Base-by-base conservation (phyloP, 2,888 invertebrate genomes). In the Epistrophe eligans region DNA sequence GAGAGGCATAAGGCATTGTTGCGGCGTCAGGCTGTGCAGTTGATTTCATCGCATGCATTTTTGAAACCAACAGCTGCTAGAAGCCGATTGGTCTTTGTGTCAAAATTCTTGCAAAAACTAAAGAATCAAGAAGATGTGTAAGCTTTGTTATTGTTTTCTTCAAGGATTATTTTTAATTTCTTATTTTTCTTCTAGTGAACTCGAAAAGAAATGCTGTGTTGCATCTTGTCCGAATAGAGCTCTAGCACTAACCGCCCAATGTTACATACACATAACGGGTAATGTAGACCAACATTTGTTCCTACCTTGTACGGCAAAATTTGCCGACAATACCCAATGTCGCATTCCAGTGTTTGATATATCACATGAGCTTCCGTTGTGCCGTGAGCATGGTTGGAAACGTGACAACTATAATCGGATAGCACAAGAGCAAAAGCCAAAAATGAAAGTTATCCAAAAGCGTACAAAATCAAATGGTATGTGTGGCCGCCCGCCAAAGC, bases 271-370 rank as follows among this genome's bases (percentile, higher is more conserved):
- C 93, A 97, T 98, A 89, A 97, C 97, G 93, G 94, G 95, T 88
- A 97, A 97, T 92, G 95, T 95, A 11, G 97, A 97, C 90, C 98
- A 98, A 93, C 95, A 96, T 89, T 93, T 97, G 88, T 97, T 96
- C 93, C 95, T 95, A 91, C 95, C 96, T 90, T 97, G 97, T 92
- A 96, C 96, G 84, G 96, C 96, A 84, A 96, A 96, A 92, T 96
- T 96, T 92, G 94, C 96, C 79, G 96, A 97, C 92, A 93, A 96
- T 90, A 95, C 96, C 43, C 96, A 96, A 91, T 97, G 97, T 92
- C 95, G 96, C 90, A 94, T 95, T 88, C 96, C 97, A 58, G 96
- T 96, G 66, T 96, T 97, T 90, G 96, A 97, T 93, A 94, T 96
- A 82, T 94, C 94, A 64, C 96, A 96, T 91, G 96, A 97, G 91